Evolutionary conservation across 2,113 vertebrate species (phyloP).

Genomic region (Anolis carolinensis): DNA sequence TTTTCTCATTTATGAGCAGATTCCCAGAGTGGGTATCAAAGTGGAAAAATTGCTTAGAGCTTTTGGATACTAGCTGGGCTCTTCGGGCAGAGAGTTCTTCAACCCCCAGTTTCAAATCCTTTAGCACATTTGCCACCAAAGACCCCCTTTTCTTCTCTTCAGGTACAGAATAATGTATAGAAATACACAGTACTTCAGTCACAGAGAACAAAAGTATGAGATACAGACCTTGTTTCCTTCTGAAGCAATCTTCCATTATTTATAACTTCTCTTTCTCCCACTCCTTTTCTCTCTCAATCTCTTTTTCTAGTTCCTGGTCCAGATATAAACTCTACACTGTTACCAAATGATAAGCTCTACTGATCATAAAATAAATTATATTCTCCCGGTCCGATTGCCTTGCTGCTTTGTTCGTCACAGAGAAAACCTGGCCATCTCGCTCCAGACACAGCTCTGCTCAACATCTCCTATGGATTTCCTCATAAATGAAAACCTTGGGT

Average conservation of each 20-base stretch:
- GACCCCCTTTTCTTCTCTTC: conserved; percentile 77
- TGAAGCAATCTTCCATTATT: neutral
- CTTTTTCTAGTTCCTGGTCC: no score
- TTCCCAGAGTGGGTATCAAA: conserved; percentile 76
- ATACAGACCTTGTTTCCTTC: conserved; percentile 55
- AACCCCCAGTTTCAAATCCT: conserved; percentile 76
- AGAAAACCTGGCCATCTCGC: no score
- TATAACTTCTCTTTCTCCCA: no score
- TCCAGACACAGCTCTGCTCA: no score
- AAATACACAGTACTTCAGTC: conserved; percentile 28
- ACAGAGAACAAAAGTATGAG: conserved; percentile 37
- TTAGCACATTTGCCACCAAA: conserved; percentile 61
- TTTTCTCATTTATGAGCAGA: conserved; percentile 75
- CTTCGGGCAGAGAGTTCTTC: conserved; percentile 74
- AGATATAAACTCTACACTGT: no score
- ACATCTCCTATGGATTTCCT: no score
- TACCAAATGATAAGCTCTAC: no score
- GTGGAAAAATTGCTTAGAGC: conserved; percentile 71
- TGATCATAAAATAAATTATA: no score
- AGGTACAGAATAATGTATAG: conserved; percentile 72
- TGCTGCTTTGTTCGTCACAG: no score
- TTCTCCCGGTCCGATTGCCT: no score
- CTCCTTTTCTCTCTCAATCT: no score
- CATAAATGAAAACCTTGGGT: no score
- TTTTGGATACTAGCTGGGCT: conserved; percentile 75